Percentiles rank a stretch among this genome's conserved stretches.
Evolutionary conservation across 1,140 invertebrate genomes (phyloP).

Genomic region (Wasmannia auropunctata): DNA sequence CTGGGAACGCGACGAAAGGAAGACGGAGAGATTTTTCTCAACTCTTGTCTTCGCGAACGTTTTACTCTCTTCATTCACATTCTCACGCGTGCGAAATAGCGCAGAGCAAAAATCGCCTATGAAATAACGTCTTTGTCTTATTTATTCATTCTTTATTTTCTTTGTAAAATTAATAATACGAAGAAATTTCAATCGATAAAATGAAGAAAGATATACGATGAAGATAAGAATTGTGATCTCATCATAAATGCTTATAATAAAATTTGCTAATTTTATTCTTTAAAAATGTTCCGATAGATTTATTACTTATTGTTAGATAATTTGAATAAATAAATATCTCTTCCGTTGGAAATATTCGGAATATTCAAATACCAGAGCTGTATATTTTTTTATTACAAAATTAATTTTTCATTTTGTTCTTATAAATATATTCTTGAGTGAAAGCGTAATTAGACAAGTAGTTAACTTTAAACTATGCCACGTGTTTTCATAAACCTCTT

Average conservation of each 20-base stretch:
- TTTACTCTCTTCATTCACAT: conserved; percentile 11
- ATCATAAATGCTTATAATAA: too few species aligned
- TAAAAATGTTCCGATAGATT: not conserved
- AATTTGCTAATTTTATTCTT: not conserved
- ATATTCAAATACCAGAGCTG: not conserved
- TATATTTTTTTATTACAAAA: not conserved
- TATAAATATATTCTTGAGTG: not conserved
- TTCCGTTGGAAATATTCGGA: not conserved
- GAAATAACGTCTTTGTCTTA: not conserved
- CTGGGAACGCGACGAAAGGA: not conserved
- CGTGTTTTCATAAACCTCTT: not conserved
- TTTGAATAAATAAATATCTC: not conserved
- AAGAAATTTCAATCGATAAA: not conserved
- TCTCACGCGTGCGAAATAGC: not conserved
- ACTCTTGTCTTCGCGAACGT: conserved; percentile 16
- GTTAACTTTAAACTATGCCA: not conserved
- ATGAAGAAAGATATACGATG: not conserved
- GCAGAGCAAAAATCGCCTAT: not conserved
- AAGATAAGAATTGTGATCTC: not conserved
- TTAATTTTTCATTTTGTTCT: not conserved
- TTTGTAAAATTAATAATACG: not conserved
- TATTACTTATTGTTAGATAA: not conserved
- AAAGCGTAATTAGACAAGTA: not conserved
- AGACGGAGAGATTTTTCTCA: not conserved
- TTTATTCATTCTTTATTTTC: not conserved